phyloP scores from a whole-genome alignment of 37 sponge, comb jelly and placozoan genomes.

The Chondrilla cf. caribensis region DNA sequence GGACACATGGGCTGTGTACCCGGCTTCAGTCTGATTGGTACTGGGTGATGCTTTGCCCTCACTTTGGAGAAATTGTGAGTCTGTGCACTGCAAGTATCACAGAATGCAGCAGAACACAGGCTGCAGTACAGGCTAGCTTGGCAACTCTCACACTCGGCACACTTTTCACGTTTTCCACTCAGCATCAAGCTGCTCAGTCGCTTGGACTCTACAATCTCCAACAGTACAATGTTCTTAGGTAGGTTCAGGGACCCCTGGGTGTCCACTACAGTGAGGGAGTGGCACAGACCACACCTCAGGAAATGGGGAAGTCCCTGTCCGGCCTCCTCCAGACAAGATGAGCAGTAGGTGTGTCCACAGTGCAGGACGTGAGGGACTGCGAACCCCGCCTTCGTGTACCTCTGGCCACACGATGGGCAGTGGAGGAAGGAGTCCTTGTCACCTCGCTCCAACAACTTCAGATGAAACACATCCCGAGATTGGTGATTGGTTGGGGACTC shows the following conservation, averaged over 20 bases:
- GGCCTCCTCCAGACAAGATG: slow-evolving; percentile 56
- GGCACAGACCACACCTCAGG: slow-evolving; percentile 60
- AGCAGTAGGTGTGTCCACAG: slow-evolving; percentile 81
- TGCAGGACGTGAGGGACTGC: slow-evolving; percentile 54
- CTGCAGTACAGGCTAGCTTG: slow-evolving; percentile 64
- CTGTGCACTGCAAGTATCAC: slow-evolving; percentile 56
- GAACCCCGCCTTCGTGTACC: slow-evolving; percentile 5
- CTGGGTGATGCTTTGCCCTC: slow-evolving; percentile 61
- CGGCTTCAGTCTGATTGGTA: slow-evolving; percentile 68
- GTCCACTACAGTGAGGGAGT: slow-evolving; percentile 48
- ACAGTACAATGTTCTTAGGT: slow-evolving; percentile 50
- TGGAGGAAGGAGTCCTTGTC: slow-evolving; percentile 12
- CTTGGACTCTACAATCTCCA: slow-evolving; percentile 56
- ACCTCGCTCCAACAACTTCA: not conserved
- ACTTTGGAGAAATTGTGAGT: slow-evolving; percentile 64
- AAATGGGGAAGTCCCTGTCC: slow-evolving; percentile 39
- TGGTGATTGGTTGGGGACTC: too few species aligned
- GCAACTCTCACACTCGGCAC: slow-evolving; percentile 73
- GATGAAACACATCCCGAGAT: too few species aligned
- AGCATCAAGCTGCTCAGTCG: slow-evolving; percentile 34
- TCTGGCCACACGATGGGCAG: slow-evolving; percentile 24
- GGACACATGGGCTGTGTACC: slow-evolving; percentile 63
- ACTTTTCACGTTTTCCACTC: slow-evolving; percentile 39
- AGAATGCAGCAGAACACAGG: slow-evolving; percentile 69
- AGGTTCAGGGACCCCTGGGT: slow-evolving; percentile 37